These are phyloP conservation scores for Montipora sp. DNA, from an alignment of 64 coral and sea anemone species.

Conservation along the genomic window DNA sequence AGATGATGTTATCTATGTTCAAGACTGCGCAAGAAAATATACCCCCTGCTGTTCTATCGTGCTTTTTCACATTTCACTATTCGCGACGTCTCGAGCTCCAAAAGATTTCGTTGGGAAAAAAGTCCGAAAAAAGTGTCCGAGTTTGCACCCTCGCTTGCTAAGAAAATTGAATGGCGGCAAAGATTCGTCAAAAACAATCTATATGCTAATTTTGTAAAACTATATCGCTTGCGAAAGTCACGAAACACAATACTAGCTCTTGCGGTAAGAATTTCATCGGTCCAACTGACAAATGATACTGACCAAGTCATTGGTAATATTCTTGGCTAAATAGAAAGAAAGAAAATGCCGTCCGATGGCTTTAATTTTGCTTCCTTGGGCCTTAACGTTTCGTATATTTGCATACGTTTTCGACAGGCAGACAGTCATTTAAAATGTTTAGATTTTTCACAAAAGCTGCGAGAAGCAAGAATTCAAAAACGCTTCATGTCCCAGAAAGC, in stretches of 20 bases:
- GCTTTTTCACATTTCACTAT: background rate
- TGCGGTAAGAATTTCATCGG: background rate
- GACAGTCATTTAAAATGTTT: constrained; percentile 39
- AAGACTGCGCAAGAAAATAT: background rate
- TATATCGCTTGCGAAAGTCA: constrained; percentile 34
- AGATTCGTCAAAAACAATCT: constrained; percentile 29
- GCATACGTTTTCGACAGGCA: constrained; percentile 44
- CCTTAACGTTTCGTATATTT: constrained; percentile 10
- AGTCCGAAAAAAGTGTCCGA: background rate
- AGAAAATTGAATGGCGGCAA: constrained; percentile 35
- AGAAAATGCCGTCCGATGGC: background rate
- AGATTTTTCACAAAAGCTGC: background rate
- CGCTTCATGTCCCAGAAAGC: constrained; percentile 16
- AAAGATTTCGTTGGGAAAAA: background rate
- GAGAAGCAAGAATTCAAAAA: constrained; percentile 46
- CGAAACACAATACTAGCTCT: constrained; percentile 17
- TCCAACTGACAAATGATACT: constrained; percentile 13
- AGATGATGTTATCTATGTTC: constrained; percentile 41
- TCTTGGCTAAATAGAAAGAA: background rate
- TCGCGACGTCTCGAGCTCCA: background rate
- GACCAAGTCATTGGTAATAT: background rate
- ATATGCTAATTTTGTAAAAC: constrained; percentile 38
- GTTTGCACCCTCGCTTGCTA: background rate
- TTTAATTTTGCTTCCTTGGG: background rate
- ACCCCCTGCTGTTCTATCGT: constrained; percentile 13